Conservation (phyloP, 2,888 invertebrate species). For the Scrobipalpa costella region DNA sequence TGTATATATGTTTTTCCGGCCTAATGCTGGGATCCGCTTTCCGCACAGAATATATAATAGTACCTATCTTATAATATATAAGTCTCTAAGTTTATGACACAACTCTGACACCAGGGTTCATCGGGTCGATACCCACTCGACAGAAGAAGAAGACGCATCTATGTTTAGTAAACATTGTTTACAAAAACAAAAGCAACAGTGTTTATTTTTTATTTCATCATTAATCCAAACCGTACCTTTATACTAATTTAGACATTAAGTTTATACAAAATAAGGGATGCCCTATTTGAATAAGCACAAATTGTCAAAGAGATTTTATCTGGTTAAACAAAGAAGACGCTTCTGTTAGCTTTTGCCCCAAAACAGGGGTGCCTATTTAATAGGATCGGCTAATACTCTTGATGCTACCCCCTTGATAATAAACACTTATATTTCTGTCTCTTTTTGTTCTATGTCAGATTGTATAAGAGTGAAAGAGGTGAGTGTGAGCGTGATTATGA, state of each 20-base stretch:
- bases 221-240: slow-evolving; percentile 11
- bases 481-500: slow-evolving; percentile 48
- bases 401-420: slow-evolving; percentile 75
- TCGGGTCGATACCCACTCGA: too few relatives aligned
- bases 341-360: slow-evolving; percentile 75
- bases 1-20: too few relatives aligned
- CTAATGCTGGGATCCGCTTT: too few relatives aligned
- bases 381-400: slow-evolving; percentile 77
- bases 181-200: too few relatives aligned
- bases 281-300: slow-evolving; percentile 79
- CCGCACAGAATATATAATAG: too few relatives aligned
- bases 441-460: slow-evolving; percentile 34
- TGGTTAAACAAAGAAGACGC: slow-evolving; percentile 76
- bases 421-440: slow-evolving; percentile 56
- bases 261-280: slow-evolving; percentile 68
- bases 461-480: slow-evolving; percentile 37
- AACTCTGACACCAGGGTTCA: too few relatives aligned
- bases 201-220: slow-evolving; percentile 4
- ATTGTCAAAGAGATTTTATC: slow-evolving; percentile 82
- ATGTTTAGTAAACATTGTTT: too few relatives aligned
- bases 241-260: slow-evolving; percentile 48
- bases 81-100: too few relatives aligned
- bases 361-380: slow-evolving; percentile 68
- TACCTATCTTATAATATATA: too few relatives aligned
- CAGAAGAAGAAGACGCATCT: too few relatives aligned